These are phyloP conservation scores for Idaea biselata DNA, from an alignment of 2,888 invertebrate genomes.

Conservation along the genomic window DNA sequence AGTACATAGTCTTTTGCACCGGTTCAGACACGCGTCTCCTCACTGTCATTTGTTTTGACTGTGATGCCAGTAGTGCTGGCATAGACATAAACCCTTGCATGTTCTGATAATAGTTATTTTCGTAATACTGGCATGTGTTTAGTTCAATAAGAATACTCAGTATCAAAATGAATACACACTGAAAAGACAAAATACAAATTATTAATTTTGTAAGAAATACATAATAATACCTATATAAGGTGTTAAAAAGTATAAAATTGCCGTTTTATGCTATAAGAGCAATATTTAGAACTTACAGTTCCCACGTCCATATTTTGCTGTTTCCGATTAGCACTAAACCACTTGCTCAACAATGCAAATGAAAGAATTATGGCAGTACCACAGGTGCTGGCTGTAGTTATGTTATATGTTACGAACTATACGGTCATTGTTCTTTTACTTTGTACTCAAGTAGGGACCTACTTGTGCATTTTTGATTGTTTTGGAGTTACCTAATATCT, in stretches of 20 bases:
- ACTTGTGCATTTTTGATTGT: background rate
- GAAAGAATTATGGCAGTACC: background rate
- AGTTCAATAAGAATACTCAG: background rate
- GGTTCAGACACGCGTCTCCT: background rate
- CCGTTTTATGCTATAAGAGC: too few relatives aligned
- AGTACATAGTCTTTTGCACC: background rate
- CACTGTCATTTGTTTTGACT: background rate
- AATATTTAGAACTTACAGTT: background rate
- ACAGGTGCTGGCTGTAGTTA: background rate
- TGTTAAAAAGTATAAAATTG: too few relatives aligned
- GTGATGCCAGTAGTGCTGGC: background rate
- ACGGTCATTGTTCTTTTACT: background rate
- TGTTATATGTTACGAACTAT: background rate
- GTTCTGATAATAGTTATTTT: background rate
- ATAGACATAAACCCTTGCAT: background rate
- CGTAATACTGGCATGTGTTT: background rate
- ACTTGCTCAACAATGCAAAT: background rate
- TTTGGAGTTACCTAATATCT: background rate
- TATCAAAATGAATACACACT: background rate
- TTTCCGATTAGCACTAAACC: background rate
- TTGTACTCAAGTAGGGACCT: background rate
- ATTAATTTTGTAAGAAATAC: background rate
- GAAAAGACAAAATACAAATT: background rate
- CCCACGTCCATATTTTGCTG: background rate
- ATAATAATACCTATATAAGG: background rate